phyloP scores from a whole-genome alignment of 2,888 invertebrate genomes.

The Cactoblastis cactorum region DNA sequence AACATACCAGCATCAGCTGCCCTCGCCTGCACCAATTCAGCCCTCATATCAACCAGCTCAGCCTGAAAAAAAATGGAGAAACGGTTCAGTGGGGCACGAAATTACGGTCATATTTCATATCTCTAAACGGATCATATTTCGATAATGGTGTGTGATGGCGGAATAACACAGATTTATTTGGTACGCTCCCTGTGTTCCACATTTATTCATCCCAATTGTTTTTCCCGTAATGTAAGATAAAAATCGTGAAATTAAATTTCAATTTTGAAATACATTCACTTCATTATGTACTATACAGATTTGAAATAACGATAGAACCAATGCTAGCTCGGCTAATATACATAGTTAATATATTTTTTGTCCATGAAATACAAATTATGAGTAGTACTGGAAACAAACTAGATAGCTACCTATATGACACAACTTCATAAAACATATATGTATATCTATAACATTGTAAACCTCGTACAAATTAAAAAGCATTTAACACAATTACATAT shows the following conservation, averaged over 20 bases:
- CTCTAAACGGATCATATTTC: neutral
- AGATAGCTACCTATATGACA: no score
- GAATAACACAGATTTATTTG: conserved; percentile 55
- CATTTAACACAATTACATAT: neutral
- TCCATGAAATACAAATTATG: no score
- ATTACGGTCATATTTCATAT: conserved; percentile 17
- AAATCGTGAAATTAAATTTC: no score
- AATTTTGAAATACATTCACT: no score
- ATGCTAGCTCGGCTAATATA: no score
- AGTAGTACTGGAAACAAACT: no score
- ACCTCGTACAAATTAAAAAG: neutral
- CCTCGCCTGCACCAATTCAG: conserved; percentile 85
- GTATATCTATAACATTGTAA: neutral
- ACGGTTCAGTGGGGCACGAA: conserved; percentile 20
- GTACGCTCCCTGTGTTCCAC: neutral
- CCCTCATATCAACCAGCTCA: conserved; percentile 86
- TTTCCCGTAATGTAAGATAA: neutral
- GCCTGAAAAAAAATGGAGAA: conserved; percentile 79
- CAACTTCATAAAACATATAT: neutral
- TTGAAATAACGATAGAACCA: no score
- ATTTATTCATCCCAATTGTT: neutral
- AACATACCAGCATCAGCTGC: conserved; percentile 67
- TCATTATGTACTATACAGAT: neutral
- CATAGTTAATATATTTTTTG: no score
- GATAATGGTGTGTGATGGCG: conserved; percentile 34